Evolutionary conservation across 53 echinoderm and acorn worm species (phyloP).

Genomic region (Luidia sarsii): DNA sequence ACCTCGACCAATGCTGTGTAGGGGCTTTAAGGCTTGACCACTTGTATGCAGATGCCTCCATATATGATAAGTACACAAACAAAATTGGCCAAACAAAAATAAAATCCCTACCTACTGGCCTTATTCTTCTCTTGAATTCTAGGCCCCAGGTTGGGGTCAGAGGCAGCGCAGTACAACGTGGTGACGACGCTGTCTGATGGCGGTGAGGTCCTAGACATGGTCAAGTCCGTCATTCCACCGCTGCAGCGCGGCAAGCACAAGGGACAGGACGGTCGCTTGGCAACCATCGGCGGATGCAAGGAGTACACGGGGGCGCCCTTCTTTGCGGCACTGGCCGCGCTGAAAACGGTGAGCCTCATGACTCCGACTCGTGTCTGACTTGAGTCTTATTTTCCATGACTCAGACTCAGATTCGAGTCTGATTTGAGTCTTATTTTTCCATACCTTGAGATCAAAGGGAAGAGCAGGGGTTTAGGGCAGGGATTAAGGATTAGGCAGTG

Average conservation of each 20-base stretch:
- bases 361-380: no score
- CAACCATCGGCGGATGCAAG: constrained; percentile 93
- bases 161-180: constrained; percentile 33
- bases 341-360: constrained; percentile 93
- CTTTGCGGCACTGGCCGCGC: constrained; percentile 94
- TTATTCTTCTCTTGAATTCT: no score
- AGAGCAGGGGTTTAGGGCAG: no score
- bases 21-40: no score
- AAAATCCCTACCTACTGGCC: no score
- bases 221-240: constrained; percentile 79
- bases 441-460: neutral
- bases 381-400: no score
- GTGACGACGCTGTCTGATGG: constrained; percentile 70
- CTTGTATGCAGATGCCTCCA: no score
- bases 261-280: constrained; percentile 94
- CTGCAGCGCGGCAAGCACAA: constrained; percentile 81
- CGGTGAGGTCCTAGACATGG: constrained; percentile 72
- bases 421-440: constrained; percentile 1
- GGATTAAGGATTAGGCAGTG: no score
- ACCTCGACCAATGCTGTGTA: no score
- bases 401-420: neutral
- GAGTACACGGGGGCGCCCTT: constrained; percentile 98
- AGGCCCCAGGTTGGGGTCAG: constrained; percentile 10
- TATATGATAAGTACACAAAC: no score
- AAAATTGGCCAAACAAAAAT: no score